Base-by-base conservation (phyloP, 2,888 invertebrate genomes). In the Clanis bilineata region DNA sequence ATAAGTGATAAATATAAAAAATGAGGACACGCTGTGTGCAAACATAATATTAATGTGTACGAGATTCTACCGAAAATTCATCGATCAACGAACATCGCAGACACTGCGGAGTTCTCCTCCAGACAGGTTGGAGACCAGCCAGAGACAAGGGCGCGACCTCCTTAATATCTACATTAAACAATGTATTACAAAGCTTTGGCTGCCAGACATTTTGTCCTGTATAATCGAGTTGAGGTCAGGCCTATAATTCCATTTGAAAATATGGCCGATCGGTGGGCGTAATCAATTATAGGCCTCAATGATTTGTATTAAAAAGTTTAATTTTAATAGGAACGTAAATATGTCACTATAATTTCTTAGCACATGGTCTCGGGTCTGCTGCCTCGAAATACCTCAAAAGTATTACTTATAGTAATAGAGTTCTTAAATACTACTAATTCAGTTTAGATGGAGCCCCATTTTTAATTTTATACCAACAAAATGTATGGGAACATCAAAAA, bases 31-130 rank as follows among this genome's bases (percentile, higher is more conserved):
- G 10, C 15, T 18, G 5, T 22, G 12, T 45, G 5, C 1, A 22
- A n/a, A 10, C 10, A 15, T 25, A n/a, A 15, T 5, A 2, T n/a
- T 25, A 23, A 23, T 25, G 25, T 45, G 25, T 51, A 7, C 3
- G 51, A 51, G 51, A 3, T 32, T 9, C 4, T 32, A 32, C 32
- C 32, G 10, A 51, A 44, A 51, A 51, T 51, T 32, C 18, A 32
- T 51, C 51, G 51, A 51, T 51, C 51, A 51, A 32, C 18, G 32
- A 51, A 51, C n/a, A 51, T 2, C 28, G 15, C 51, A 51, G 51
- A 51, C 51, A 28, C 32, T 18, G 51, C 7, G 51, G 44, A 32
- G 51, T 18, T 18, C 28, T 28, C 18, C 28, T 28, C 28, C 28
- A 51, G 51, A 51, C 51, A 4, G 15, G 10, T 10, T 51, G 51